Conservation (phyloP, 2,113 vertebrate species). For the Nothoprocta pentlandii region DNA sequence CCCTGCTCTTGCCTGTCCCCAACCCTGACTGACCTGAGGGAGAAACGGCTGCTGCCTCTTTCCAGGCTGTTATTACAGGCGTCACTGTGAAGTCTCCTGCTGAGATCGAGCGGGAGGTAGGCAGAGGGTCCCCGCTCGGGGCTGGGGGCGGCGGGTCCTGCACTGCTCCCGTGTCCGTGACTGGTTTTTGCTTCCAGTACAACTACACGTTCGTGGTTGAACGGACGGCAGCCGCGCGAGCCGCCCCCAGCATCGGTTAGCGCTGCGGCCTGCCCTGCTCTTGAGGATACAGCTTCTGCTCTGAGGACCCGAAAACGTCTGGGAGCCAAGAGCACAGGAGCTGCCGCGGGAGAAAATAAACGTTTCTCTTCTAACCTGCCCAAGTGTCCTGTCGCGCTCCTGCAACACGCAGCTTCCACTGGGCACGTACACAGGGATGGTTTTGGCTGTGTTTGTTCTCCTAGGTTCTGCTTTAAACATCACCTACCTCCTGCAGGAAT, state of each 20-base stretch:
- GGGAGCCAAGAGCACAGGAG: fast-evolving
- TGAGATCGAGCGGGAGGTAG: slow-evolving; percentile 89
- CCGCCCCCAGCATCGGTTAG: slow-evolving; percentile 68
- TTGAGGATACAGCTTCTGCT: fast-evolving
- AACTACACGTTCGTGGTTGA: slow-evolving; percentile 77
- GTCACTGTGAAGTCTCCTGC: slow-evolving; percentile 87
- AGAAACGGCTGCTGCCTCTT: background rate
- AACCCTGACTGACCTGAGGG: no score
- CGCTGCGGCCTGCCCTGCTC: background rate
- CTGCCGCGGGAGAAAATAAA: background rate
- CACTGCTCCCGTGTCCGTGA: no score
- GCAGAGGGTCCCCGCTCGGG: background rate
- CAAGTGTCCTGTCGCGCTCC: no score
- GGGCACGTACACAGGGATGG: fast-evolving
- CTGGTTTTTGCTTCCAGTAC: slow-evolving; percentile 48
- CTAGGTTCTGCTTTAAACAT: fast-evolving
- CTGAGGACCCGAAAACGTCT: background rate
- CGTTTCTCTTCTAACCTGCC: background rate
- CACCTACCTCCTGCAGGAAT: background rate
- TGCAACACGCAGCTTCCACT: no score
- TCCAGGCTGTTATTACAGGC: slow-evolving; percentile 68
- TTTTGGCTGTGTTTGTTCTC: background rate
- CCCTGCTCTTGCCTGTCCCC: no score
- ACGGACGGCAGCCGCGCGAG: slow-evolving; percentile 72
- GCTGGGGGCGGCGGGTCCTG: no score